Conservation (phyloP, 2,797 vertebrate genomes). For the Anomalospiza imberbis region DNA sequence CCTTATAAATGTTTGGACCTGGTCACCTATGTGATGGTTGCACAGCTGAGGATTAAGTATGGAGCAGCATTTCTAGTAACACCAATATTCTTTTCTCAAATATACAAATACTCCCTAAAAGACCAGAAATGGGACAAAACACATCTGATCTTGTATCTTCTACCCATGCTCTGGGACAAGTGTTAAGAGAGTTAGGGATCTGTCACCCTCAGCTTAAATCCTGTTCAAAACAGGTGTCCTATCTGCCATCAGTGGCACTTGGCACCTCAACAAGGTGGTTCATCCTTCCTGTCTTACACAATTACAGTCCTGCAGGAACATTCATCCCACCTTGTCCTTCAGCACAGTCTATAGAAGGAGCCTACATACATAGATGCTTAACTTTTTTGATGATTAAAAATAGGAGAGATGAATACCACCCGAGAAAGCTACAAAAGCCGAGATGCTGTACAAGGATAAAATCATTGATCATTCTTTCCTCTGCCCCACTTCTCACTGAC, state of each 20-base stretch:
- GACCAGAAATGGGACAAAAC: not conserved
- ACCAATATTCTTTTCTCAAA: not conserved
- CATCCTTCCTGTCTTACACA: not conserved
- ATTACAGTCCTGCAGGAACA: not conserved
- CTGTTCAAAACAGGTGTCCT: not conserved
- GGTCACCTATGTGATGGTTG: not conserved
- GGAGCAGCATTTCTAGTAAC: not conserved
- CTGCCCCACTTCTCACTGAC: not conserved
- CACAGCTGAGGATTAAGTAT: not conserved
- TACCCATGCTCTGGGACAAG: not conserved
- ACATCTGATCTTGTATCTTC: not conserved
- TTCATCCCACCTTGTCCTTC: not conserved
- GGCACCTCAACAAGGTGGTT: not conserved
- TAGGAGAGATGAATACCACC: not conserved
- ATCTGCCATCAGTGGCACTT: not conserved
- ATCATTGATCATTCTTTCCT: not conserved
- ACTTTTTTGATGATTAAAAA: constrained; percentile 1
- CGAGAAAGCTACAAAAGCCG: not conserved
- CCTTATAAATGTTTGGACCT: not conserved
- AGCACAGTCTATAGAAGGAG: not conserved
- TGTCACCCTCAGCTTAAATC: not conserved
- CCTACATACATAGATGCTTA: not conserved
- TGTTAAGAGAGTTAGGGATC: not conserved
- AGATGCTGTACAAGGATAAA: not conserved
- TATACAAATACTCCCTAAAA: not conserved